Evolutionary conservation across 2,797 vertebrate species (phyloP), one percentile per base, ranked within the genome.

Genomic region (Platyrinchus mystaceus): DNA sequence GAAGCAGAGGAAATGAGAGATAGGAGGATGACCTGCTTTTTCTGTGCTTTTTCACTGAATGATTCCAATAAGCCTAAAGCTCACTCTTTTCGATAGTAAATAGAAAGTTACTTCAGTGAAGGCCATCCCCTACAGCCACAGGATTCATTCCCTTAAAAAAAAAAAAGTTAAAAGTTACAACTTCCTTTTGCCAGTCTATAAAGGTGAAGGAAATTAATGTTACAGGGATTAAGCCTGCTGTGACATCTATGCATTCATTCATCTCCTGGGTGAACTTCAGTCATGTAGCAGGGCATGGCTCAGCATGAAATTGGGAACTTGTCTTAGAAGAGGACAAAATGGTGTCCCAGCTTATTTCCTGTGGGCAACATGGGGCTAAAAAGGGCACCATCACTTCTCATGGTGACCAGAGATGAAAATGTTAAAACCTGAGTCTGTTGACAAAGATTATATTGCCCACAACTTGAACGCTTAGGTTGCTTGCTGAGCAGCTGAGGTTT

Each of bases 191-290:
- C 34, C 13, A 49, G 34, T 26, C 56, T 82, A 22, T 79, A 79
- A 84, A 92, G 41, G 66, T 60, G 36, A 88, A 95, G 86, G 71
- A 94, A 96, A 96, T 95, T 87, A 90, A 95, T 84, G 88, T 87
- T 77, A 60, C 43, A 44, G 78, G 91, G 84, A 93, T 87, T 91
- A 96, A 89, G 70, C 59, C 84, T 90, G 70, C 71, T 88, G 75
- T 89, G 69, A 73, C 68, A 53, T 67, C 85, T 76, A 43, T 56
- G 60, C 63, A 87, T 88, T 84, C 74, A 84, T 88, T 92, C 74
- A 83, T 26, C 34, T 90, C 39, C 55, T 58, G 37, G 49, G 39
- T 89, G 93, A 93, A 93, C 91, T 87, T 76, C 74, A 80, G 68
- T 50, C 2, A 0, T 41, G 52, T 37, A 52, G 30, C 69, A 85